phyloP scores from a whole-genome alignment of 1,140 invertebrate species.

The Aphelinus certus region DNA sequence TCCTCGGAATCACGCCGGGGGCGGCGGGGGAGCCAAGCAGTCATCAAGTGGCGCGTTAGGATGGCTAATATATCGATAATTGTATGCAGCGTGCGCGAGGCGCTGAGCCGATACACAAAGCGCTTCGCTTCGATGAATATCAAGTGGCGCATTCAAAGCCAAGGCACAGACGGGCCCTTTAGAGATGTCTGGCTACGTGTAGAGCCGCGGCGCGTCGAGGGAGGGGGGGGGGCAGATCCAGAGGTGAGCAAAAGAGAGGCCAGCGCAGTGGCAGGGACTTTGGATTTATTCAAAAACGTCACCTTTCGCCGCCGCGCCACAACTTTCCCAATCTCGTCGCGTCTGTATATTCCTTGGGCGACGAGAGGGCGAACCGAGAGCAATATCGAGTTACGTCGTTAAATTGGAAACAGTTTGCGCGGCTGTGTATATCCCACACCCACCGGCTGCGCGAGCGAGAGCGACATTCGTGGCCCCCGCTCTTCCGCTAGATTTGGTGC shows the following conservation, averaged over 20 bases:
- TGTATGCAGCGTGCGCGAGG: background rate
- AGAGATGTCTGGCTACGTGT: too few relatives aligned
- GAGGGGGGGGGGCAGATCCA: too few relatives aligned
- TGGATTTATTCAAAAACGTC: constrained; percentile 56
- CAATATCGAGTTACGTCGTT: constrained; percentile 60
- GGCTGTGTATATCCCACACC: too few relatives aligned
- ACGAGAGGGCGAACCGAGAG: constrained; percentile 10
- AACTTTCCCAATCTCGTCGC: constrained; percentile 58
- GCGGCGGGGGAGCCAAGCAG: too few relatives aligned
- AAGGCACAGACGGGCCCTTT: background rate
- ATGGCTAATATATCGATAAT: constrained; percentile 11
- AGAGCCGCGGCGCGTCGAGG: too few relatives aligned
- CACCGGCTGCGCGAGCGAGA: too few relatives aligned
- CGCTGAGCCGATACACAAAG: background rate
- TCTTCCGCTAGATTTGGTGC: too few relatives aligned
- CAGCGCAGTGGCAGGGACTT: constrained; percentile 5
- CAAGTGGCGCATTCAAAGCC: constrained; percentile 31
- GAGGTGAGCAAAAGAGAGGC: too few relatives aligned
- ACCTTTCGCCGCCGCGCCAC: constrained; percentile 41
- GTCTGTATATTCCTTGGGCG: background rate
- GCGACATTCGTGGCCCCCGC: too few relatives aligned
- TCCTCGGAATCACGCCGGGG: too few relatives aligned
- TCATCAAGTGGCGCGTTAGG: background rate
- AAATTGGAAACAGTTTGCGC: constrained; percentile 55
- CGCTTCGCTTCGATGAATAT: constrained; percentile 25